Base-by-base conservation (phyloP, 2,888 invertebrate species). In the Trichogramma evanescens region DNA sequence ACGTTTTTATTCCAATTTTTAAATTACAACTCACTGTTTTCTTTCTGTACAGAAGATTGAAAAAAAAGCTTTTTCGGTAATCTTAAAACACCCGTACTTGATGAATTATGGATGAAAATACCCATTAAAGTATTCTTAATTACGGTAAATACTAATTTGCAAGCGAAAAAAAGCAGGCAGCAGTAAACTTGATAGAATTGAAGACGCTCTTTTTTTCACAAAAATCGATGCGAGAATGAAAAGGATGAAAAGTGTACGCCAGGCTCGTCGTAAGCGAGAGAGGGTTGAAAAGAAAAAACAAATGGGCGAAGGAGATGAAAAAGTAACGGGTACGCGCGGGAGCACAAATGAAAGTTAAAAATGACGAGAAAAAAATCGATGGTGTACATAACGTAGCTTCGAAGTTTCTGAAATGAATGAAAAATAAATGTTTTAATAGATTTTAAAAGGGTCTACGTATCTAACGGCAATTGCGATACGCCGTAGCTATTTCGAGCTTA, bases 331-430 rank as follows among this genome's bases (percentile, higher is more conserved):
- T 45, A n/a, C n/a, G n/a, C 45, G 45, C 2, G 8, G 8, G n/a
- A 45, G n/a, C 8, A 45, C 8, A 45, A 45, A 45, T 45, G 45
- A n/a, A 45, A 45, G 72, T 72, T 72, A 73, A 74, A 75, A 73
- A 71, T 74, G 74, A 72, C 75, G 75, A 76, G 75, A 76, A 76
- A 13, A 13, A 76, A 76, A 76, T 76, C 76, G 76, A 76, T 76
- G 76, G 76, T 75, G 76, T 73, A 76, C 76, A 76, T 76, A 76
- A 76, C 76, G 74, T 72, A 75, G 76, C 75, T 72, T 72, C 74
- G 74, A 74, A 26, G 26, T 26, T 26, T 26, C 26, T 26, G 26
- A 2, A 26, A 26, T 26, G 26, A 26, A 26, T 26, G 26, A 26
- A 26, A 26, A 26, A 26, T 26, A 26, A 26, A 26, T 26, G 26